Conservation (phyloP, 2,797 vertebrate genomes). For the Presbytis comata region DNA sequence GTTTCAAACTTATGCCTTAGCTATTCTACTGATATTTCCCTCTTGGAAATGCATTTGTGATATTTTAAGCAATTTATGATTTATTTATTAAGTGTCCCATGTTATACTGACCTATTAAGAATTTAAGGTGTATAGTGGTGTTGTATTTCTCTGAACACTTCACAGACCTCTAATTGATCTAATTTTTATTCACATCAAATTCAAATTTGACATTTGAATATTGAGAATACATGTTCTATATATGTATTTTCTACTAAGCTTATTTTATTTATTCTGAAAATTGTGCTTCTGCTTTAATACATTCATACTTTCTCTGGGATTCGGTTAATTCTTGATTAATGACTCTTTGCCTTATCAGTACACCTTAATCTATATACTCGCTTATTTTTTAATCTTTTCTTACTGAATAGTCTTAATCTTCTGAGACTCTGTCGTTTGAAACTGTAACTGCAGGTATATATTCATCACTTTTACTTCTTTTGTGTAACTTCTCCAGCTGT, state of each 20-base stretch:
- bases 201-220: background rate
- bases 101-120: background rate
- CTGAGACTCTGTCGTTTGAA: background rate
- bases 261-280: background rate
- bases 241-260: background rate
- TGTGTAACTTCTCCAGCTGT: background rate
- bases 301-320: background rate
- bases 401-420: background rate
- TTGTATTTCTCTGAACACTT: background rate
- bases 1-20: background rate
- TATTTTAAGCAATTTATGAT: background rate
- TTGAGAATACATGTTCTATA: background rate
- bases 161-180: background rate
- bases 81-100: background rate
- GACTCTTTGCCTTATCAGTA: background rate
- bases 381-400: background rate
- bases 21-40: background rate
- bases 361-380: background rate
- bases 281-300: background rate
- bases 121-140: background rate
- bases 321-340: background rate
- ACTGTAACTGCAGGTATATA: background rate
- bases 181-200: background rate
- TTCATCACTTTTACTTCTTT: background rate
- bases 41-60: background rate